Evolutionary conservation across 1,140 invertebrate genomes (phyloP), one percentile per base, ranked within the genome.

Genomic region (Pogonomyrmex californicus): DNA sequence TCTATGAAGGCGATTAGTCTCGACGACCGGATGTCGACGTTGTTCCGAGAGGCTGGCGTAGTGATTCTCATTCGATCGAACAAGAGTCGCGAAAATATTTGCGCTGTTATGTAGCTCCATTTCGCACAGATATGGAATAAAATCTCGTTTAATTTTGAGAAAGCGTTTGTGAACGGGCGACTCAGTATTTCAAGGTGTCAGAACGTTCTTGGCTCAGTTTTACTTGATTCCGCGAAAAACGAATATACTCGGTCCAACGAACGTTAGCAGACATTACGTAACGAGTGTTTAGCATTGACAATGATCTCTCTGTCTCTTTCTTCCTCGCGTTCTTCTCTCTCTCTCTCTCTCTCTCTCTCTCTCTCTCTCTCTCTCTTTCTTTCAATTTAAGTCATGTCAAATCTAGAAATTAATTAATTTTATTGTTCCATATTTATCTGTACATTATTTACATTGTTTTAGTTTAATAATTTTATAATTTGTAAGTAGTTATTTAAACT

Each of bases 1-100:
- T 83, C 30, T 83, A 41, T 68, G 68, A 83, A 83, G 38, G 70
- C 66, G 68, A 33, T 60, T 51, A 71, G 79, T 75, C 79, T 60
- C 79, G 51, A 58, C 38, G 41, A 75, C 66, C 79, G 79, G 70
- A 83, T 75, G 79, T 30, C 56, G 77, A 54, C 62, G 36, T 36
- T n/a, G 62, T 79, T 79, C 62, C 62, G 33, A 66, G 62, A 79
- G 62, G 44, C 44, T 7, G 47, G 23, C 36, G 9, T 65, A 81
- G 63, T 41, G 38, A 66, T 81, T 70, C 65, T 70, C 78, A 41
- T 38, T 44, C 23, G 36, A 51, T 81, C 30, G 33, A 30, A 14
- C 58, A 63, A 44, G 3, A 17, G 41, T 14, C 5, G 63, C 63
- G 6, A 70, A 70, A 81, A 70, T 49, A 3, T 14, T 1, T 30